A percentile compares a stretch with the other conserved stretches of the same genome.
Conservation (phyloP, 1,140 invertebrate species). For the Charaxes varanes region DNA sequence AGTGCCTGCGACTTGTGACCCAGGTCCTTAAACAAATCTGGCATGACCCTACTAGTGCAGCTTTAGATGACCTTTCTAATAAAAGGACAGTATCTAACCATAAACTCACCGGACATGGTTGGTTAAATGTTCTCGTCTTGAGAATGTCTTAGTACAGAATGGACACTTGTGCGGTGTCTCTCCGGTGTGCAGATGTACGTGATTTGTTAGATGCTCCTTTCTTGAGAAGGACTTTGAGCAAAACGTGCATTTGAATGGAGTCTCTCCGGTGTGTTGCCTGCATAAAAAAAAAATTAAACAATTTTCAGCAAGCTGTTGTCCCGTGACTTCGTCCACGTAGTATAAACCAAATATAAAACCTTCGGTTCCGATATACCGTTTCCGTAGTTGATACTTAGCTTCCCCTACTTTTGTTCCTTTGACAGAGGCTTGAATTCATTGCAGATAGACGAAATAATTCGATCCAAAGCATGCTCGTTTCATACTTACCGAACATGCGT, state of each 20-base stretch:
- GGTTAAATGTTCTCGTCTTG: slow-evolving; percentile 85
- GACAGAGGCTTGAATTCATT: too few relatives aligned
- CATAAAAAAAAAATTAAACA: slow-evolving; percentile 18
- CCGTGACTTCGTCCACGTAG: too few relatives aligned
- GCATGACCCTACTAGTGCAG: too few relatives aligned
- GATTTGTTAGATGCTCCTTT: slow-evolving; percentile 89
- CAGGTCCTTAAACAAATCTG: too few relatives aligned
- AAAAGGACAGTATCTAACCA: neutral
- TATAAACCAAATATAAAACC: too few relatives aligned
- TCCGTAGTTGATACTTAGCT: too few relatives aligned
- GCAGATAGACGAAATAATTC: too few relatives aligned
- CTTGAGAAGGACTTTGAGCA: slow-evolving; percentile 86
- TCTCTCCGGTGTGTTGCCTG: slow-evolving; percentile 91
- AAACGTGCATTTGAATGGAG: slow-evolving; percentile 79
- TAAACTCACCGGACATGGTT: slow-evolving; percentile 81
- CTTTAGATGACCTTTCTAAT: too few relatives aligned
- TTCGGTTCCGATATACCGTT: too few relatives aligned
- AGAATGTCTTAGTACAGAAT: slow-evolving; percentile 87
- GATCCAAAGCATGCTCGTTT: neutral
- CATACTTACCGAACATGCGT: slow-evolving; percentile 74
- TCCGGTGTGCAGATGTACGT: slow-evolving; percentile 82
- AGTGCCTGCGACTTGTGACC: too few relatives aligned
- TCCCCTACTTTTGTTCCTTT: too few relatives aligned
- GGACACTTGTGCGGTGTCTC: slow-evolving; percentile 86
- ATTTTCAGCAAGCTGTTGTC: too few relatives aligned